Conservation (phyloP, 2,113 vertebrate genomes). For the Engraulis encrasicolus region DNA sequence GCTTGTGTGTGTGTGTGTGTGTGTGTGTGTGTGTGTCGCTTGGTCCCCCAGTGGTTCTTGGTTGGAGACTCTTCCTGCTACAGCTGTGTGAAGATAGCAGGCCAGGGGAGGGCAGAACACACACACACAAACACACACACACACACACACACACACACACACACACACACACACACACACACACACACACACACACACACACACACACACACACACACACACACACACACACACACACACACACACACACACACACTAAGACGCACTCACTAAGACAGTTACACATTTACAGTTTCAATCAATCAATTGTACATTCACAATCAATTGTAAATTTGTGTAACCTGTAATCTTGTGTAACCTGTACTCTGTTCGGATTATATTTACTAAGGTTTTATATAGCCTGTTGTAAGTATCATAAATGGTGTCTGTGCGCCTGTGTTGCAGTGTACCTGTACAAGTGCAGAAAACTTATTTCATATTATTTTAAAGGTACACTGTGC, state of each 20-base stretch:
- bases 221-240: background rate
- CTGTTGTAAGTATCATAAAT: background rate
- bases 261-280: too few species aligned
- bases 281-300: too few species aligned
- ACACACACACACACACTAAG: background rate
- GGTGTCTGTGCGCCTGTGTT: conserved; percentile 19
- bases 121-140: background rate
- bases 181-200: background rate
- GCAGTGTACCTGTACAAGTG: conserved; percentile 98
- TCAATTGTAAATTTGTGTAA: too few species aligned
- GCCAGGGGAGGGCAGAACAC: background rate
- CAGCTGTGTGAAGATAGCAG: background rate
- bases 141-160: background rate
- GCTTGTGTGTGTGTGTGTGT: too few species aligned
- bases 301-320: too few species aligned
- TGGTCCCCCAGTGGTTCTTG: background rate
- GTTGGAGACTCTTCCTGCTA: background rate
- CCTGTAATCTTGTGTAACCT: too few species aligned
- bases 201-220: background rate
- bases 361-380: too few species aligned
- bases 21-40: too few species aligned
- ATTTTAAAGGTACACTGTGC: too few species aligned
- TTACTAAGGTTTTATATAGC: too few species aligned
- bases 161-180: background rate
- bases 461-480: too few species aligned